These are phyloP conservation scores for Amblyopsis rosae DNA, from an alignment of 2,113 vertebrate species.

Conservation along the genomic window DNA sequence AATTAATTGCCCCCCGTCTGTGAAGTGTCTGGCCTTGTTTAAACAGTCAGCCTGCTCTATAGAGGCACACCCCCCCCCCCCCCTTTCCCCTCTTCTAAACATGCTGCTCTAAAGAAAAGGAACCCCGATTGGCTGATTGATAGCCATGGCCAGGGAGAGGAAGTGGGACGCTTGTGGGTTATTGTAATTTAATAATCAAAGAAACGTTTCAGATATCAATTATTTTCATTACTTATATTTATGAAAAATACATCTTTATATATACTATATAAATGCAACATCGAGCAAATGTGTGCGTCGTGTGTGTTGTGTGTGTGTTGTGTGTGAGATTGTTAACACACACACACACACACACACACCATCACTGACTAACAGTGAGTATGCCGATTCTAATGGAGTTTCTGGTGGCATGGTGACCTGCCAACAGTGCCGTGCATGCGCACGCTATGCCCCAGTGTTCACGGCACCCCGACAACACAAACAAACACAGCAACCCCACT, in stretches of 20 bases:
- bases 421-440: conserved; percentile 31
- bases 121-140: conserved; percentile 67
- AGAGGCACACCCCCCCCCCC: conserved; percentile 33
- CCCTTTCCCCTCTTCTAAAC: conserved; percentile 48
- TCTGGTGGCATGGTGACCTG: conserved; percentile 21
- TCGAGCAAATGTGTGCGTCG: too few species aligned
- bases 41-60: conserved; percentile 76
- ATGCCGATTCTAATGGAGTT: conserved; percentile 34
- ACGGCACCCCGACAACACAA: conserved; percentile 11
- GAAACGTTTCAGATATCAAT: not conserved
- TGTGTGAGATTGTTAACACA: not conserved
- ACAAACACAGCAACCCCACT: conserved; percentile 12
- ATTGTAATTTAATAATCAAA: conserved; percentile 2
- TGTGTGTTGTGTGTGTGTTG: too few species aligned
- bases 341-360: not conserved
- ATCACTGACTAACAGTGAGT: not conserved
- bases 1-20: conserved; percentile 81
- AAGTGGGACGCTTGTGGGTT: conserved; percentile 52
- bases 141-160: conserved; percentile 73
- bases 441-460: conserved; percentile 24
- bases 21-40: conserved; percentile 81
- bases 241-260: too few species aligned
- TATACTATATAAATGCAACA: too few species aligned
- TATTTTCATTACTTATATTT: too few species aligned
- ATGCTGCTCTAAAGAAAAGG: conserved; percentile 42